Conservation (phyloP, 2,888 invertebrate species). For the Lacanobia wlatinum region DNA sequence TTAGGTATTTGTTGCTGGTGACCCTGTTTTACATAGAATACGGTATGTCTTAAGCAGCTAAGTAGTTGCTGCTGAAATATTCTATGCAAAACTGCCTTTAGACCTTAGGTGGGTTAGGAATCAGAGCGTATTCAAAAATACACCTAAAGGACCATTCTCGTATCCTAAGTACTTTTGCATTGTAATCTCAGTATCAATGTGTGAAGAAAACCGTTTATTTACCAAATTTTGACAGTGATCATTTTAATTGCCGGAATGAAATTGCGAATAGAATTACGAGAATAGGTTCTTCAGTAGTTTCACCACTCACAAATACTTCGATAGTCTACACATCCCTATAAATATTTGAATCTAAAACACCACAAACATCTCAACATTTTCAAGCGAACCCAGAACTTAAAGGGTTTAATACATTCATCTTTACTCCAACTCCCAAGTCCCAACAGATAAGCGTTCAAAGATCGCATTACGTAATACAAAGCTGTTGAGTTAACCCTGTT, state of each 20-base stretch:
- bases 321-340: not conserved
- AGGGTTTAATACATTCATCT: conserved; percentile 47
- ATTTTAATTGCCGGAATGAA: not conserved
- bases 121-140: no score
- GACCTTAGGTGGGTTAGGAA: no score
- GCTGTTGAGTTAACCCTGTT: conserved; percentile 64
- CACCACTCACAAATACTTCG: not conserved
- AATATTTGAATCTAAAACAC: conserved; percentile 16
- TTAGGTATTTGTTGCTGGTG: conserved; percentile 25
- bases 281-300: not conserved
- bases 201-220: not conserved
- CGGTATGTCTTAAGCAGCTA: not conserved
- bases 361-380: conserved; percentile 36
- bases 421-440: conserved; percentile 39
- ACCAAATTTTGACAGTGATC: not conserved
- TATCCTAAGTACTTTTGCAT: no score
- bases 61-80: no score
- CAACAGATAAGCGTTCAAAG: conserved; percentile 48
- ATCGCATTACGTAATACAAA: conserved; percentile 61
- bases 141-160: no score
- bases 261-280: not conserved
- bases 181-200: not conserved
- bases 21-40: conserved; percentile 18
- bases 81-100: no score
- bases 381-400: conserved; percentile 41